phyloP scores from a whole-genome alignment of 2,888 invertebrate genomes.

The Heliconius aoede region DNA sequence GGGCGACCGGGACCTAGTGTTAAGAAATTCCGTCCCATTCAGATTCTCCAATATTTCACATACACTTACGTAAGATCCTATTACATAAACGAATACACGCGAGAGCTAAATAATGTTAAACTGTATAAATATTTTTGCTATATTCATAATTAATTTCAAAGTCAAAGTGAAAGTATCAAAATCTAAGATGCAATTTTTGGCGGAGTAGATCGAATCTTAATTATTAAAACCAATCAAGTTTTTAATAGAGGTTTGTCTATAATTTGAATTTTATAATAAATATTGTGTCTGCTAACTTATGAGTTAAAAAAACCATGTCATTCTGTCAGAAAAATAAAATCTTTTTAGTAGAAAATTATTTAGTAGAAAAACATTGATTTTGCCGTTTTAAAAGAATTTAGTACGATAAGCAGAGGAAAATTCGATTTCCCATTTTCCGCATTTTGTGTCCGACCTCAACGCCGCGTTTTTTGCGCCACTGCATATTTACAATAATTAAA shows the following conservation, averaged over 20 bases:
- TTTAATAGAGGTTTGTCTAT: not conserved
- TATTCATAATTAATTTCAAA: constrained; percentile 6
- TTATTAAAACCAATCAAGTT: constrained; percentile 9
- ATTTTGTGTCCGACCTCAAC: not conserved
- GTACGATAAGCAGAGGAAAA: no score
- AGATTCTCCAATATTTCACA: no score
- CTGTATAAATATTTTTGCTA: not conserved
- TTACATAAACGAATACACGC: not conserved
- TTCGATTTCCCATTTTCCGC: not conserved
- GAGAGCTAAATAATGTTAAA: not conserved
- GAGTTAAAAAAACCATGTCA: no score
- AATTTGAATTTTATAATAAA: no score
- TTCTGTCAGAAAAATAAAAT: no score
- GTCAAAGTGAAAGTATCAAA: constrained; percentile 20
- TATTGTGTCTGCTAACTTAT: no score
- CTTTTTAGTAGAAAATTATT: no score
- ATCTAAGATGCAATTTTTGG: not conserved
- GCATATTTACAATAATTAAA: no score
- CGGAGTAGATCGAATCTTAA: not conserved
- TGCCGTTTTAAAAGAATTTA: no score
- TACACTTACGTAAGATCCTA: not conserved
- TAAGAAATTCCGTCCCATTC: not conserved
- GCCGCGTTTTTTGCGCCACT: not conserved
- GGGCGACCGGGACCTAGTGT: not conserved
- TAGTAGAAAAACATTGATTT: no score